Base-by-base conservation (phyloP, 1,140 invertebrate genomes). In the Apis laboriosa region DNA sequence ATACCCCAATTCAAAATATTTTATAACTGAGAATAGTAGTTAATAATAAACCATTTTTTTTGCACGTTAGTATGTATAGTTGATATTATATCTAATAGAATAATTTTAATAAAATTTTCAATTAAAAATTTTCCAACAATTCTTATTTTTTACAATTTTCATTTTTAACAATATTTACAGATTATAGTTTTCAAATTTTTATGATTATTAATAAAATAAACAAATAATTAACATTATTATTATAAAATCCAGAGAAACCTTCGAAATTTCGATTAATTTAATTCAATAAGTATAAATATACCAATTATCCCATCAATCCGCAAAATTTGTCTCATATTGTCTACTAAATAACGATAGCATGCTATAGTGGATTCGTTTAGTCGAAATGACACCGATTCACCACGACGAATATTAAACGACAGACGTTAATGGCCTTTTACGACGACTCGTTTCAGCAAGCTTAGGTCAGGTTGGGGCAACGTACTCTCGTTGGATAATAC, bases 391-490 rank as follows among this genome's bases (percentile, higher is more conserved):
- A 67, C 73, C 63, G 73, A 77, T 81, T 77, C 73, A 66, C 73
- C 51, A 58, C 64, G 74, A 74, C 74, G 84, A 82, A 82, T 67
- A 66, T 72, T 76, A 76, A 83, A 77, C 84, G 85, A 78, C 72
- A 67, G 58, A 85, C 78, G 80, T 86, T 83, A 86, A 86, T 86
- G 84, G 84, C 79, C 85, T 82, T 86, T 85, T 81, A 86, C 84
- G 79, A 79, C 60, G 61, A 78, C 79, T 84, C 51, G 68, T 58
- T 71, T 19, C n/a, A 55, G 60, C 77, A 63, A 73, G 67, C 73
- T 81, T 85, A 74, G 81, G 70, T 85, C 75, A 73, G 76, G 75
- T 70, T 77, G 84, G 80, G 49, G 70, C 70, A 80, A 73, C 49
- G 68, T 73, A 73, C 78, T 78, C 70, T 78, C 28, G 21, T 56